Base-by-base conservation (phyloP, 1,140 invertebrate genomes). In the Cotesia typhae region DNA sequence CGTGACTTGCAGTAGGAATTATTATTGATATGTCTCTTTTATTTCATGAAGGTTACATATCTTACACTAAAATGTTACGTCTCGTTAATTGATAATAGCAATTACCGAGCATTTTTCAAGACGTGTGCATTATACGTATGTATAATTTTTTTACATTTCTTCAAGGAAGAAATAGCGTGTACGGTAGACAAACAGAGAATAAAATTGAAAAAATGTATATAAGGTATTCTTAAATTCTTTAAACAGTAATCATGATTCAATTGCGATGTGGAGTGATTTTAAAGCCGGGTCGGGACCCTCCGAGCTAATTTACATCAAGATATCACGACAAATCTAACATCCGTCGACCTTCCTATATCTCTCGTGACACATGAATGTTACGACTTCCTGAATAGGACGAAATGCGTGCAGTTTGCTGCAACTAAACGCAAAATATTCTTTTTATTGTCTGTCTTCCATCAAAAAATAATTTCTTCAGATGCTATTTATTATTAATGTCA, bases 241-340 rank as follows among this genome's bases (percentile, higher is more conserved):
- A 55, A 55, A 55, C 4, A 12, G 12, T 20, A 59, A 59, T 59
- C 57, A 59, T 59, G 57, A 59, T 59, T 28, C 57, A 59, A 59
- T 59, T 59, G 57, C 20, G 20, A 28, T 28, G 57, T 20, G 9
- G 57, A 59, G 57, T 59, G 57, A 59, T 59, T 59, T 28, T 20
- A 59, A 59, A 59, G 14, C 57, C 20, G 20, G 57, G 57, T 59
- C 57, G 20, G 57, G 20, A 35, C 57, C 57, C 57, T 20, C 20
- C 57, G 20, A 28, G 57, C 57, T 59, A 59, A 59, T 59, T 59
- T 59, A 59, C 14, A 59, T 59, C 57, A 59, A 59, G 57, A 59
- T 59, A 59, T 59, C 57, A 59, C 17, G 57, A 59, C 57, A 59
- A 59, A 59, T 59, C 57, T 59, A 59, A 28, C 57, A 59, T 59